phyloP scores from a whole-genome alignment of 2,113 vertebrate species.

The Rhagologus leucostigma region DNA sequence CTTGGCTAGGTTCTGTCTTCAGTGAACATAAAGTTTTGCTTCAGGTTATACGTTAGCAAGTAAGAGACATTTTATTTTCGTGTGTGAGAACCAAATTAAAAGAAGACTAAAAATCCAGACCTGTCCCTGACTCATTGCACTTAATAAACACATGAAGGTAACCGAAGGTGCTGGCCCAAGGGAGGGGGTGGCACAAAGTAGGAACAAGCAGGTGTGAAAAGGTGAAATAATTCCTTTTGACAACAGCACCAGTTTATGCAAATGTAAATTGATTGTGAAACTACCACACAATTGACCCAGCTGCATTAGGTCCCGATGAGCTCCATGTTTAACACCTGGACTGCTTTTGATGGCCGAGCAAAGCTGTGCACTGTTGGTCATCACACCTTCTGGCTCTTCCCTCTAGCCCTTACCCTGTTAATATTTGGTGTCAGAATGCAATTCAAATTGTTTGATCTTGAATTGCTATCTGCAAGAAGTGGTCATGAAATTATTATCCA shows the following conservation, averaged over 20 bases:
- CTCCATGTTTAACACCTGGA: background rate
- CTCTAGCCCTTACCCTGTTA: background rate
- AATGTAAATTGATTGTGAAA: background rate
- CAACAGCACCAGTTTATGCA: background rate
- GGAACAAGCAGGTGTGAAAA: background rate
- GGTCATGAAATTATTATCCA: background rate
- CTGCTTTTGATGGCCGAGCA: background rate
- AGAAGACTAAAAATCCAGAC: background rate
- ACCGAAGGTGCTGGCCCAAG: background rate
- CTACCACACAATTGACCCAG: background rate
- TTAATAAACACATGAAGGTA: background rate
- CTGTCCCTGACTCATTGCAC: background rate
- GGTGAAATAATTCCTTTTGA: background rate
- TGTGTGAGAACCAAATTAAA: background rate
- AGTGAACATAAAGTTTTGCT: background rate
- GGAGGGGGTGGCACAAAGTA: background rate
- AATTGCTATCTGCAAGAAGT: background rate
- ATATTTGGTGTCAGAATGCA: background rate
- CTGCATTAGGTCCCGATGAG: background rate
- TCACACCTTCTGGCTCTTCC: background rate
- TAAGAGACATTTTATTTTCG: background rate
- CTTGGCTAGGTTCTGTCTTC: background rate
- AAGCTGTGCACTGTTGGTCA: fast-evolving
- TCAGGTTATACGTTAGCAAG: background rate
- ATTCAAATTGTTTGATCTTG: background rate